Evolutionary conservation across 2,888 invertebrate species (phyloP).

Genomic region (Melinopterus prodromus): DNA sequence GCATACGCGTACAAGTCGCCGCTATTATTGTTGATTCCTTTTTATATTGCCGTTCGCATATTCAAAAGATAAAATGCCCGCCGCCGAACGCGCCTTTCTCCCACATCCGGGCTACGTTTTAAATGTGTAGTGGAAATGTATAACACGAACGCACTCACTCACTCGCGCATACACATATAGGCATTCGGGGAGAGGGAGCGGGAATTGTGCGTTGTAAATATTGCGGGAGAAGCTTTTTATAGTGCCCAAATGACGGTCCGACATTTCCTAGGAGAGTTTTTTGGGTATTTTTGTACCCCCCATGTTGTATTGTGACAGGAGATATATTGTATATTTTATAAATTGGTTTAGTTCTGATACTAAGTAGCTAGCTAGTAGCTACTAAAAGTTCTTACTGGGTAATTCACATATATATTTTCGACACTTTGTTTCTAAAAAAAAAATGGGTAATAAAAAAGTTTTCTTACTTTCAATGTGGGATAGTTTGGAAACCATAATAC

Average conservation of each 20-base stretch:
- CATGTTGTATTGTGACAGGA: neutral
- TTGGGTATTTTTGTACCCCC: neutral
- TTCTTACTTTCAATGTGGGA: no score
- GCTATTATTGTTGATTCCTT: slow-evolving; percentile 4
- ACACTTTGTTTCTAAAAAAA: no score
- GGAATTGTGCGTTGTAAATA: slow-evolving; percentile 24
- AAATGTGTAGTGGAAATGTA: slow-evolving; percentile 19
- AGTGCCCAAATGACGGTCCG: neutral
- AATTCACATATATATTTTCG: no score
- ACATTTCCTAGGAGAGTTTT: neutral
- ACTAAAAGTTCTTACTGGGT: no score
- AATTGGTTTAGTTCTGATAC: neutral
- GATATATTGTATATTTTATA: neutral
- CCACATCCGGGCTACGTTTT: slow-evolving; percentile 11
- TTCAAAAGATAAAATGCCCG: slow-evolving; percentile 4
- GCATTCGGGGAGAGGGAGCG: neutral
- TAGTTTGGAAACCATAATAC: no score
- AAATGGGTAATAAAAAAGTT: no score
- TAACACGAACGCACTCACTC: slow-evolving; percentile 6
- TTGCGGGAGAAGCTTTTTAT: slow-evolving; percentile 10
- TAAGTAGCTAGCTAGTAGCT: neutral
- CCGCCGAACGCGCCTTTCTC: neutral
- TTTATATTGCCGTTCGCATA: slow-evolving; percentile 4
- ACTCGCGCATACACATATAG: neutral
- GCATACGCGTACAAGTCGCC: neutral